Base-by-base conservation (phyloP, 2,797 vertebrate genomes). In the Sebastes diaconus region DNA sequence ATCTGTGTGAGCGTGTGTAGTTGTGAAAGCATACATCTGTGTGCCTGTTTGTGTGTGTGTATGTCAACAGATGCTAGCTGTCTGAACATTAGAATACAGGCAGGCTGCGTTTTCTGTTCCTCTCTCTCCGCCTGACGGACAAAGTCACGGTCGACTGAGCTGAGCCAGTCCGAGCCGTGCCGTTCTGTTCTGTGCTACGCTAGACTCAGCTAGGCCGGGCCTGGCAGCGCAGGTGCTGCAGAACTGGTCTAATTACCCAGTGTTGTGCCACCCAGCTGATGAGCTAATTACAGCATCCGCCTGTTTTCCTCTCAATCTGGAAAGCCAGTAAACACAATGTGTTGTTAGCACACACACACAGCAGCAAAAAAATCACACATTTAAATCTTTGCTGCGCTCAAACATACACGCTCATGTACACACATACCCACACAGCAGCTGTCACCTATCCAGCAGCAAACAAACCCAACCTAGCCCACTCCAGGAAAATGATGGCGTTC, bases 181-280 rank as follows among this genome's bases (percentile, higher is more conserved):
- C 27, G 54, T 29, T 46, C 74, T 67, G 52, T 71, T 70, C 84
- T 70, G 84, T 61, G 69, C 88, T 67, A 1, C 30, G 77, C 85
- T 81, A 73, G 34, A 73, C 71, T 76, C 73, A 11, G 84, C 79
- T 78, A 70, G 87, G 80, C 86, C 8, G 3, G 72, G 91, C 85
- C 88, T 84, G 88, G 92, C 90, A 83, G 84, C 74, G 68, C 92
- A 95, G 94, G 93, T 95, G 94, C 90, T 90, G 86, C 90, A 86
- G 81, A 92, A 91, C 87, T 69, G 85, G 81, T 90, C 89, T 96
- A 96, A 96, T 96, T 96, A 96, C 86, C 90, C 93, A 87, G 91
- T 95, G 94, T 95, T 94, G 93, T 95, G 94, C 94, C 93, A 93
- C 94, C 93, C 94, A 93, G 94, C 95, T 96, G 95, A 96, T 94